phyloP scores from a whole-genome alignment of 2,888 invertebrate genomes.

The Ypsolopha sequella region DNA sequence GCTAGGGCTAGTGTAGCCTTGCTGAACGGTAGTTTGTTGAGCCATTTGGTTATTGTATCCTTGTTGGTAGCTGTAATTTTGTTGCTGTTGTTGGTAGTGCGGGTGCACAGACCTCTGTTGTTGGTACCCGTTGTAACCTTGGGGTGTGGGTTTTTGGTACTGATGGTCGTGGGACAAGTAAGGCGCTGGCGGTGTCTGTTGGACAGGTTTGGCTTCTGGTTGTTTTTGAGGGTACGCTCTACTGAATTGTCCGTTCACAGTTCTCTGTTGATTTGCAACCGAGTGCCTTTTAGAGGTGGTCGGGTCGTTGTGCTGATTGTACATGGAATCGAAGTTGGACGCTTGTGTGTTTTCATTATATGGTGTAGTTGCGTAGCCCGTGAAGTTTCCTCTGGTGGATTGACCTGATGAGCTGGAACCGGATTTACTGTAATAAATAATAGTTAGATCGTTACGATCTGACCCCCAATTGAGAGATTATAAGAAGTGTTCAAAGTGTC shows the following conservation, averaged over 20 bases:
- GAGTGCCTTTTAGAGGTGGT: conserved; percentile 51
- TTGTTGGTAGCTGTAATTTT: conserved; percentile 51
- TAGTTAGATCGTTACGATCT: no score
- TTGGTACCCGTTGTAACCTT: conserved; percentile 47
- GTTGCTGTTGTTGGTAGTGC: conserved; percentile 55
- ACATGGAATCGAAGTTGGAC: conserved; percentile 54
- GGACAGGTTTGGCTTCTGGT: conserved; percentile 29
- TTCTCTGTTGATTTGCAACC: conserved; percentile 29
- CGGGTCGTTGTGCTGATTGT: conserved; percentile 50
- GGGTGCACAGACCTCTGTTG: conserved; percentile 40
- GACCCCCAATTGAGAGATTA: no score
- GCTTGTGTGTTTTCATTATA: conserved; percentile 11
- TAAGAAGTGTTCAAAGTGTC: no score
- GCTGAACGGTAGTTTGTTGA: conserved; percentile 31
- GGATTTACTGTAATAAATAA: conserved; percentile 50
- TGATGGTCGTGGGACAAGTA: conserved; percentile 60
- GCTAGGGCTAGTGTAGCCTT: conserved; percentile 48
- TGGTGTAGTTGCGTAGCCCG: conserved; percentile 36
- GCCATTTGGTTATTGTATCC: conserved; percentile 45
- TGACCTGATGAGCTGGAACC: conserved; percentile 63
- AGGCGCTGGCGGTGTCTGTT: conserved; percentile 34
- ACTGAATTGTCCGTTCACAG: conserved; percentile 51
- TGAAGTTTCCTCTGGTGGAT: conserved; percentile 58
- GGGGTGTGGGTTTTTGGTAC: conserved; percentile 47
- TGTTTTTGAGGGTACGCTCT: conserved; percentile 37